Conservation (phyloP, 2,888 invertebrate genomes). For the Drosophila suboccidentalis region DNA sequence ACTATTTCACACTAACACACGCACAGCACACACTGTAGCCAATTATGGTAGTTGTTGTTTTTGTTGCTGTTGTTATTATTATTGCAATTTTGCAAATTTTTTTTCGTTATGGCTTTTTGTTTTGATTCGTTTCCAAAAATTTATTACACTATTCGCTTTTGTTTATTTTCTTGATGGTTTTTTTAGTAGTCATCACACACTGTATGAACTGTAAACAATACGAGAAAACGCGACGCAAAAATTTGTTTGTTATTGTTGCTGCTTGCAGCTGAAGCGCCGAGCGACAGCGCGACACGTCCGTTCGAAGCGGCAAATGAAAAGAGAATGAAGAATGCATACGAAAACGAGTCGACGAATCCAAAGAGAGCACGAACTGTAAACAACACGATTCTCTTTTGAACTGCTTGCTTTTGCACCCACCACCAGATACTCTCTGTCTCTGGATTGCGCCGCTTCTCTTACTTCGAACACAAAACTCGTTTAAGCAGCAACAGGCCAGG, state of each 20-base stretch:
- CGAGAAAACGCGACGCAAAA: constrained; percentile 56
- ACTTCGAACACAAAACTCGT: constrained; percentile 20
- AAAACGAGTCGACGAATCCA: constrained; percentile 41
- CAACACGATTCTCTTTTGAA: constrained; percentile 20
- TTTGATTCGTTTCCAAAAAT: constrained; percentile 7
- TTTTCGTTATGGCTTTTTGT: constrained; percentile 26
- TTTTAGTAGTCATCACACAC: neutral
- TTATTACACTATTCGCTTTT: constrained; percentile 22
- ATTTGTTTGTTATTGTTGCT: constrained; percentile 51
- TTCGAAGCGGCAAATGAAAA: constrained; percentile 60
- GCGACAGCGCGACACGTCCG: constrained; percentile 65
- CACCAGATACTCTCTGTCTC: neutral
- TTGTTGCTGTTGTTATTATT: constrained; percentile 32
- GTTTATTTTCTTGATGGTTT: neutral
- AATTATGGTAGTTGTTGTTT: constrained; percentile 27
- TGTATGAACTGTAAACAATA: constrained; percentile 47
- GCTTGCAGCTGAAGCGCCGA: constrained; percentile 46
- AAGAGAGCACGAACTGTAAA: constrained; percentile 15
- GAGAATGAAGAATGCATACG: constrained; percentile 56
- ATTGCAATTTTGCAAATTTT: constrained; percentile 31
- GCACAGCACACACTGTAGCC: constrained; percentile 6
- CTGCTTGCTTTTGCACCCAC: constrained; percentile 4
- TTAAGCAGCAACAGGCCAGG: constrained; percentile 43
- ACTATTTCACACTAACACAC: constrained; percentile 31
- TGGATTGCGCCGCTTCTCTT: constrained; percentile 1